phyloP scores from a whole-genome alignment of 2,113 vertebrate genomes.

The Neopipo cinnamomea region DNA sequence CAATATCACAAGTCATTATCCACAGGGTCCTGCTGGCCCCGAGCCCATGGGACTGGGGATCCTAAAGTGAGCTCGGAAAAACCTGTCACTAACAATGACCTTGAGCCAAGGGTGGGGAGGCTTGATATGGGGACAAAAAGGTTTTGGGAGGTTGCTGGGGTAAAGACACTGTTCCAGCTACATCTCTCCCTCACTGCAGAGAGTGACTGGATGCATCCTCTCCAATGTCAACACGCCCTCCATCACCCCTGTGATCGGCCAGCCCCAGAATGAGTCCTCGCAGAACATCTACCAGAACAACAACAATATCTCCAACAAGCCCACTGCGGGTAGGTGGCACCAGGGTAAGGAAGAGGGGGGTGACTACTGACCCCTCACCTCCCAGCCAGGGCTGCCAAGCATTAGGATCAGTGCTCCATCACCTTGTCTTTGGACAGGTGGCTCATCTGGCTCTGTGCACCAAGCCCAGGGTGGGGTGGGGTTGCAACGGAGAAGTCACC shows the following conservation, averaged over 20 bases:
- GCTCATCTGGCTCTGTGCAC: not conserved
- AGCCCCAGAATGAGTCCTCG: conserved; percentile 86
- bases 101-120: not conserved
- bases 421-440: not conserved
- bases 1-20: not conserved
- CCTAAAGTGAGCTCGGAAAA: not conserved
- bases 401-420: not conserved
- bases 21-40: not conserved
- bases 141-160: not conserved
- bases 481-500: not conserved
- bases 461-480: not conserved
- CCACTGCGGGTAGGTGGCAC: conserved; percentile 81
- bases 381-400: not conserved
- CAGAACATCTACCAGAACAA: conserved; percentile 90
- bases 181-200: conserved; percentile 68
- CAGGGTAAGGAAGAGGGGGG: rapidly evolving
- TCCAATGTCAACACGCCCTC: conserved; percentile 97
- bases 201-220: conserved; percentile 97
- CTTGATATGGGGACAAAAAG: rapidly evolving
- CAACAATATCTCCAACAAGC: conserved; percentile 80
- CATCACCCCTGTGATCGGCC: conserved; percentile 91
- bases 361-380: not conserved
- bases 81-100: not conserved
- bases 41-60: not conserved
- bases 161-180: not conserved